Evolutionary conservation across 2,888 invertebrate species (phyloP), one percentile per base, ranked within the genome.

Genomic region (Xanthia icteritia): DNA sequence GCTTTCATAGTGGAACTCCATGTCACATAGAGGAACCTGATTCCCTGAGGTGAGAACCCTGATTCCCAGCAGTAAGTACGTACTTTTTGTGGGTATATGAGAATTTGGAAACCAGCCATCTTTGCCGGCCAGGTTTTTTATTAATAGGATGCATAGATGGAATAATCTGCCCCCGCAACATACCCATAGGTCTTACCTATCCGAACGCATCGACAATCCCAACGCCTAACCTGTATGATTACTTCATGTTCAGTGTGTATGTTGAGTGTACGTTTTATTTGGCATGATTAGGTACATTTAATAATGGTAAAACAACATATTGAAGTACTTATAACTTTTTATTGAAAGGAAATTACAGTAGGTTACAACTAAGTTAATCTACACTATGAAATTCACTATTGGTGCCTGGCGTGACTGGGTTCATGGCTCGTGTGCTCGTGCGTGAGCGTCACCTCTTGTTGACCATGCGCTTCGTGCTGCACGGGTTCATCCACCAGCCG

Each of bases 401-500:
- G 76, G 79, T 88, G 87, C 63, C 81, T 51, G 31, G 65, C 76
- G 79, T 89, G 90, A 81, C 81, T 88, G 76, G 89, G 51, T 56
- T 92, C 91, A n/a, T 87, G 89, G 70, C 73, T 88, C 45, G 82
- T 4, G 17, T 91, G 89, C 13, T 91, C 91, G 23, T 91, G 89
- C 5, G 80, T 76, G 17, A 82, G 51, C 20, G 76, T 73, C 65
- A 89, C 89, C 27, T 90, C 88, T 67, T 86, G 89, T 36, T 89
- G 88, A n/a, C 89, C 91, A 4, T 89, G 86, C 5, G 79, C 60
- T 4, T 90, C 88, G 45, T 88, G 89, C 51, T 89, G 91, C 39
- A 71, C 39, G 11, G 83, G 79, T 6, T 91, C 90, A 13, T 93
- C 91, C 0, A 91, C 93, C 58, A 90, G 90, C 39, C 95, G 91